These are phyloP conservation scores for Pelusios castaneus DNA, from an alignment of 2,113 vertebrate species.

Conservation along the genomic window DNA sequence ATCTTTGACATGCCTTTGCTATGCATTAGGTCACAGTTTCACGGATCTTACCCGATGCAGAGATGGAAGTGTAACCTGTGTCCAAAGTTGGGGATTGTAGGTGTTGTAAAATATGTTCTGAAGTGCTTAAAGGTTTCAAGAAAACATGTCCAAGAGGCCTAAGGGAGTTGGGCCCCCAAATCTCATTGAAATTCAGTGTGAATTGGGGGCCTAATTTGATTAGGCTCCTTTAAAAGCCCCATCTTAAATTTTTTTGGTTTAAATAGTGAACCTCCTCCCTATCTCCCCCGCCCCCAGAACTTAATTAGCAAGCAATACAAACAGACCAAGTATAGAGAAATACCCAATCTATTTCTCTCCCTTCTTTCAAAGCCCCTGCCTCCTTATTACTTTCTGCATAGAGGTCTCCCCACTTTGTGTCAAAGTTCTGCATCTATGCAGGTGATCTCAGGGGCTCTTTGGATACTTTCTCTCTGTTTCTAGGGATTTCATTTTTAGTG, in stretches of 20 bases:
- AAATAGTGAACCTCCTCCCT: not conserved
- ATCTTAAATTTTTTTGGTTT: not conserved
- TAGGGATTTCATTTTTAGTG: not conserved
- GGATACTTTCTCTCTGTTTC: not conserved
- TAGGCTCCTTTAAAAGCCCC: not conserved
- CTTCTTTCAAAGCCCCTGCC: not conserved
- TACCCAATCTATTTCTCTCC: not conserved
- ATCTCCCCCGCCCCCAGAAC: not conserved
- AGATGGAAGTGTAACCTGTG: not conserved
- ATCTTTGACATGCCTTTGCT: constrained; percentile 55
- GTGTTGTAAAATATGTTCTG: not conserved
- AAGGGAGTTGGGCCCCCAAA: not conserved
- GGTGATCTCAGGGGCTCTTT: not conserved
- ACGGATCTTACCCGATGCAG: not conserved
- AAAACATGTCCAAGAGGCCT: not conserved
- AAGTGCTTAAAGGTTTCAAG: not conserved
- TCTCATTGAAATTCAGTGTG: not conserved
- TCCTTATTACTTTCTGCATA: not conserved
- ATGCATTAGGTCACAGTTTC: constrained; percentile 30
- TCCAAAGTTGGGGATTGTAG: not conserved
- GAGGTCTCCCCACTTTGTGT: not conserved
- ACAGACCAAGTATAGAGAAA: fast-evolving
- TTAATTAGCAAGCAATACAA: not conserved
- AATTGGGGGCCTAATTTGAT: not conserved
- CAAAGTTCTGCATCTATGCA: not conserved